A percentile compares a stretch with the other conserved stretches of the same genome.
Conservation (phyloP, 2,113 vertebrate genomes). For the Grallaria varia region DNA sequence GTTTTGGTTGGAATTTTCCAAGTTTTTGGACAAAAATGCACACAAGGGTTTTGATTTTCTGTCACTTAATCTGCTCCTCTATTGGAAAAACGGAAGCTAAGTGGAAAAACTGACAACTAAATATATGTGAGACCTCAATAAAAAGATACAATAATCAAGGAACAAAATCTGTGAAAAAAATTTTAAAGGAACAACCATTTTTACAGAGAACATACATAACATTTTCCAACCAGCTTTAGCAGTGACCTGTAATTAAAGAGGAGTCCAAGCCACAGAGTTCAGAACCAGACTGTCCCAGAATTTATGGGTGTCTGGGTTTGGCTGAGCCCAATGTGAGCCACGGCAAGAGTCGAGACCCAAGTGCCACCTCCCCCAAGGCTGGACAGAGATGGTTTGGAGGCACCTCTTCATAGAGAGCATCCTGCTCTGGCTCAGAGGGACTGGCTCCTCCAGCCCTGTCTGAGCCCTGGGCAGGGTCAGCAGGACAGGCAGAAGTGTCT, state of each 20-base stretch:
- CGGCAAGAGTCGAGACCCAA: background rate
- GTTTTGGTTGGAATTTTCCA: conserved; percentile 33
- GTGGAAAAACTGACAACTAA: background rate
- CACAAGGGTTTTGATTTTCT: background rate
- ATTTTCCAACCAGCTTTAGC: conserved; percentile 43
- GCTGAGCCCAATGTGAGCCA: conserved; percentile 1
- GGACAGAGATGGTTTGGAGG: background rate
- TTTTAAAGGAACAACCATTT: background rate
- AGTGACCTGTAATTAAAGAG: conserved; percentile 54
- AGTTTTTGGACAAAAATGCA: background rate
- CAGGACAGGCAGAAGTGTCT: background rate
- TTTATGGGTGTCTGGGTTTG: conserved; percentile 48
- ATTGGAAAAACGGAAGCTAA: background rate
- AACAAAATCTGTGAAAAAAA: background rate
- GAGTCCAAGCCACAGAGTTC: conserved; percentile 56
- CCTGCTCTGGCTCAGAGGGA: background rate
- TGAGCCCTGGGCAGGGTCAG: background rate
- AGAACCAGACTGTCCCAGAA: conserved; percentile 63
- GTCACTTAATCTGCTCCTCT: background rate
- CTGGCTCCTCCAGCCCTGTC: background rate
- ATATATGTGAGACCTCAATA: background rate
- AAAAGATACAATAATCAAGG: background rate
- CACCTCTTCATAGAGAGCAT: background rate
- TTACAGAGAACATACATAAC: conserved; percentile 38
- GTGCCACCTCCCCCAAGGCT: background rate